Evolutionary conservation across 2,113 vertebrate species (phyloP), one percentile per base, ranked within the genome.

Genomic region (Hippolais icterina): DNA sequence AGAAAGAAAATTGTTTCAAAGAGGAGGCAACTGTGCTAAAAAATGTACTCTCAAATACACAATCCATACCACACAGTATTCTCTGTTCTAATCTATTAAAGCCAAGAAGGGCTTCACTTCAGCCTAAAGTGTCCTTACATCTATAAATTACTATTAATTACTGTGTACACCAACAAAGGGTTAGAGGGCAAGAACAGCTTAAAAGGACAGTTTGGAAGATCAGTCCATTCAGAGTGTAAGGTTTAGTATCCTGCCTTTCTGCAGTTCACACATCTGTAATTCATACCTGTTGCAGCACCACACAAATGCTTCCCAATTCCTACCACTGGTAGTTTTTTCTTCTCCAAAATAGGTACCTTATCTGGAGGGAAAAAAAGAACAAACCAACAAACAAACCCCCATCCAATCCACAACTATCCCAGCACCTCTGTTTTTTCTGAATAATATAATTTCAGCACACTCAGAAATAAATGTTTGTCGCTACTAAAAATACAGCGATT

Each of bases 261-360:
- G 74, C 37, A 86, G 24, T 28, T 59, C 89, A 69, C 21, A 49
- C 10, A 47, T 37, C 25, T 2, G 4, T 53, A 41, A 89, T 79
- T 87, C 95, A 20, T 97, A 99, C 99, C 99, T 98, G 99, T 99
- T 0, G 99, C 99, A n/a, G 98, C 98, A 88, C 99, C 99, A 97
- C 99, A 99, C 76, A 99, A 92, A 94, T 99, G 99, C 85, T 99
- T 99, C 28, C 99, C 99, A 25, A 99, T 99, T 84, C 98, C 99
- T 29, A 99, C 98, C 50, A 99, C 88, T 6, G 99, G 98, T 17
- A 99, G 95, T 23, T 94, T 97, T 84, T 98, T 98, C 94, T 98
- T 96, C 72, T 59, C 90, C 59, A 99, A 97, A 89, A 98, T 49
- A 49, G 99, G 98, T 9, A 99, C 98, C 85, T 98, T 98, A 75